Percentiles rank a stretch among this genome's conserved stretches.
Evolutionary conservation across 2,888 invertebrate genomes (phyloP).

Genomic region (Platycheirus albimanus): DNA sequence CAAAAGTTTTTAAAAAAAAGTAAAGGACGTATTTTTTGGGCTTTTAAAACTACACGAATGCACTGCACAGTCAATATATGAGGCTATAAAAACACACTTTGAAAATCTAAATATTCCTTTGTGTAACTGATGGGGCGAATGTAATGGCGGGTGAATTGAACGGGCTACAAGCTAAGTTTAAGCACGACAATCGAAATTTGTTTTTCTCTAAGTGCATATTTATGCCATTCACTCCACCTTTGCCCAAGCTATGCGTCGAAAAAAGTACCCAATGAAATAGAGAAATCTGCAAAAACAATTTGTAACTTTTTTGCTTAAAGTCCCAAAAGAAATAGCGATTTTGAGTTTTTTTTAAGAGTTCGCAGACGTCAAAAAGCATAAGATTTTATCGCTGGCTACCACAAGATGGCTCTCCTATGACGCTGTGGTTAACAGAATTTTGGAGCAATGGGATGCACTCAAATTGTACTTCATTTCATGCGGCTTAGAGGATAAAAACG

Average conservation of each 20-base stretch:
- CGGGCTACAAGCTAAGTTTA: not conserved
- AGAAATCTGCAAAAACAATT: constrained; percentile 8
- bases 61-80: not conserved
- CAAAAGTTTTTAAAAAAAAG: too few relatives aligned
- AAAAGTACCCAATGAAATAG: not conserved
- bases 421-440: too few relatives aligned
- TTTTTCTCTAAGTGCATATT: not conserved
- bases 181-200: not conserved
- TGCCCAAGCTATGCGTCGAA: not conserved
- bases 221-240: constrained; percentile 1
- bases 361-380: not conserved
- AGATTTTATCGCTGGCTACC: constrained; percentile 7
- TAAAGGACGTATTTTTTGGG: too few relatives aligned
- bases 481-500: too few relatives aligned
- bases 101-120: not conserved
- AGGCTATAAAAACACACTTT: not conserved
- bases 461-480: constrained; percentile 1
- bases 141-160: not conserved
- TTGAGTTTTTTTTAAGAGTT: constrained; percentile 3
- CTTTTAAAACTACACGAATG: not conserved
- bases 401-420: not conserved
- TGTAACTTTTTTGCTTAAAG: not conserved
- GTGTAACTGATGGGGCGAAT: not conserved
- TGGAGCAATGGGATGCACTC: not conserved
- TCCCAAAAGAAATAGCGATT: constrained; percentile 10